phyloP scores from a whole-genome alignment of 2,113 vertebrate genomes.

The Tragelaphus imberbis region DNA sequence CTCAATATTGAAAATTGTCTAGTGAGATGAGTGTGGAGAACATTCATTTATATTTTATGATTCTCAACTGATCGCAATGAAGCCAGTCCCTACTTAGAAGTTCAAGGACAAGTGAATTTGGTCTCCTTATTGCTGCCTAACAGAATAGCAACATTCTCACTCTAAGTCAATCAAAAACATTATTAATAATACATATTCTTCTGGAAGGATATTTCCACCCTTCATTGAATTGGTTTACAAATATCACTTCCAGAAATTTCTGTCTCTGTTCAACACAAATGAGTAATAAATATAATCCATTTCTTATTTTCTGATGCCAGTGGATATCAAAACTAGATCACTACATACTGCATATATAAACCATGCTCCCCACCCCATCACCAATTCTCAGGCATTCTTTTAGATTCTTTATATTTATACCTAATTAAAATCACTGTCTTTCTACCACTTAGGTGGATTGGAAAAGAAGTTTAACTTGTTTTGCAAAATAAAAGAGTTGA shows the following conservation, averaged over 20 bases:
- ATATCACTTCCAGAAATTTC: neutral
- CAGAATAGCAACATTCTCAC: neutral
- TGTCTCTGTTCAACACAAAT: neutral
- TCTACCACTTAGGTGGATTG: neutral
- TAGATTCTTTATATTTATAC: neutral
- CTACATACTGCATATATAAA: neutral
- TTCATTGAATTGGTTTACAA: neutral
- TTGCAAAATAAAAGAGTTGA: neutral
- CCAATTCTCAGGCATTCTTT: neutral
- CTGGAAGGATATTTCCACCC: neutral
- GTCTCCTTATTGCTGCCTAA: neutral
- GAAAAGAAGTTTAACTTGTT: neutral
- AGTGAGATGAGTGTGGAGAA: neutral
- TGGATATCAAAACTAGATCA: neutral
- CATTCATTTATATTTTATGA: neutral
- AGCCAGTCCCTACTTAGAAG: neutral
- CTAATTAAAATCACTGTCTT: neutral
- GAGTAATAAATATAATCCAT: neutral
- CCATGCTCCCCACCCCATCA: rapidly evolving
- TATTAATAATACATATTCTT: neutral
- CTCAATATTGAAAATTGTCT: neutral
- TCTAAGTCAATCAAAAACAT: neutral
- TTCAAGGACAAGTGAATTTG: neutral
- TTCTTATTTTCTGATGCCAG: neutral
- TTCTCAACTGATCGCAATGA: neutral